Base-by-base conservation (phyloP, 1,140 invertebrate species). In the Hypsibius dujardini region DNA sequence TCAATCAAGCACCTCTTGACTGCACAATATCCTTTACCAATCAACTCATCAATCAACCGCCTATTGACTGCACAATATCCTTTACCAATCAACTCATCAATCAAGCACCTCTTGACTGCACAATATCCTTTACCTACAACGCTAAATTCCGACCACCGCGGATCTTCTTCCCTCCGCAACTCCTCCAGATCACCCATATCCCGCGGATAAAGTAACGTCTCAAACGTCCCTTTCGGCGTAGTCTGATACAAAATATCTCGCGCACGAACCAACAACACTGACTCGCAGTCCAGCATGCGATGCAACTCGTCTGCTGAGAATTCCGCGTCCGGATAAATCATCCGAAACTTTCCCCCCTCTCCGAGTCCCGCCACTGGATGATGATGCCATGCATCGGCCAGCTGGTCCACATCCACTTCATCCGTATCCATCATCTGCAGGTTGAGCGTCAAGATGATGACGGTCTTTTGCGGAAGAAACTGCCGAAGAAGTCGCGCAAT, bases 381-480 rank as follows among this genome's bases (percentile, higher is more conserved):
- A 56, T 56, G 50, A 67, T 67, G 62, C 62, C 62, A 67, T 3
- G 62, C 62, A 42, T 67, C 62, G 3, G 62, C 42, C 62, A 67
- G 62, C 42, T 67, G 12, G 62, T 67, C 62, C 0, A 42, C 12
- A 45, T 12, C 12, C 12, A 42, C 45, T 42, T 7, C 45, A 42
- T 67, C 62, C 12, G 12, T 42, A 45, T 67, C 62, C 42, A 67
- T 7, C 3, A 12, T 12, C 42, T 67, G 62, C 12, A 45, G 62
- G 45, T 67, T 67, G 12, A 67, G 62, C 62, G 62, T 67, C 42
- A 67, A 45, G 3, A 67, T 42, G 42, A 67, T 42, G 12, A 67
- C 62, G 3, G 12, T 15, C 3, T 45, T 3, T 42, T 15, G 42
- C 12, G 12, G 12, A 3, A 67, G 62, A 12, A 12, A 12, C 42